A percentile compares a stretch with the other conserved stretches of the same genome.
Conservation (phyloP, 1,140 invertebrate species). For the Steinernema feltiae region DNA sequence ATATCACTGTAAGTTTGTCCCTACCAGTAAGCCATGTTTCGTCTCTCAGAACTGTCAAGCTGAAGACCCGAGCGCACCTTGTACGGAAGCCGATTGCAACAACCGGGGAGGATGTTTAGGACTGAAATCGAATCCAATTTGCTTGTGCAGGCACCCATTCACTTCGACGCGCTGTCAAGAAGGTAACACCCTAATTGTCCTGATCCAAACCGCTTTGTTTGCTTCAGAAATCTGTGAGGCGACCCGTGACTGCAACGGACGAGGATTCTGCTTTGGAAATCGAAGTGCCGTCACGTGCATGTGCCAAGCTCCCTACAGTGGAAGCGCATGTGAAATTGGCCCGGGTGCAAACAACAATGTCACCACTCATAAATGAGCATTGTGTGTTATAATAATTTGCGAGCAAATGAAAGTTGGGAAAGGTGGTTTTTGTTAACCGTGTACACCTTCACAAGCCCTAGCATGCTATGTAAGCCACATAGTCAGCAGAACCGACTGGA, state of each 20-base stretch:
- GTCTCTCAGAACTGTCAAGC: no score
- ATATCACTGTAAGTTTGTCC: no score
- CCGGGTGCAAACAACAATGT: background rate
- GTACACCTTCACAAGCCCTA: no score
- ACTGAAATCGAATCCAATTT: background rate
- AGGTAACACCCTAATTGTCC: background rate
- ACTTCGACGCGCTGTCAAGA: background rate
- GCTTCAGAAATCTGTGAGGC: background rate
- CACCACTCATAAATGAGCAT: background rate
- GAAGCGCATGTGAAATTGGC: background rate
- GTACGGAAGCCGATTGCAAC: constrained; percentile 8
- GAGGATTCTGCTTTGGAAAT: constrained; percentile 1
- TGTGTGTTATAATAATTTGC: no score
- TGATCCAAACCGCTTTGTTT: background rate
- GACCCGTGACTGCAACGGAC: background rate
- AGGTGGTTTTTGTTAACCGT: no score
- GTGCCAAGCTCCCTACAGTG: background rate
- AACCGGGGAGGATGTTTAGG: background rate
- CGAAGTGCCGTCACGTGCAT: background rate
- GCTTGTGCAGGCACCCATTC: background rate
- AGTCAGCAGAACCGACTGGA: background rate
- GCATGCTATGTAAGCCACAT: no score
- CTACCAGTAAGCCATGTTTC: no score
- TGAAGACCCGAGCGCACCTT: background rate
- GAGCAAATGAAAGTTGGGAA: no score